Evolutionary conservation across 2,888 invertebrate genomes (phyloP).

Genomic region (Spodoptera picta): DNA sequence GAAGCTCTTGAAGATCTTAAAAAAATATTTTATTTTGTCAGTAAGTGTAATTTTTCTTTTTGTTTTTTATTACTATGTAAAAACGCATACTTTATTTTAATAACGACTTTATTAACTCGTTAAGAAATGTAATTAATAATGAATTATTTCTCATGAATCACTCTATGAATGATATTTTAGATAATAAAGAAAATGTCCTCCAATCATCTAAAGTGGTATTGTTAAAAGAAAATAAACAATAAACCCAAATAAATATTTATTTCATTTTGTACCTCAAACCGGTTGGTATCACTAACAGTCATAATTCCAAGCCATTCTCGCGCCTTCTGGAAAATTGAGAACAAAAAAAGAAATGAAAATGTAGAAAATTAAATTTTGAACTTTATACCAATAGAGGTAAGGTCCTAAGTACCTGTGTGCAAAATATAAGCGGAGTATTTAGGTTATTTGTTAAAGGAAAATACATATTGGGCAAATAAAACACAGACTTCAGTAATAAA

Average conservation of each 20-base stretch:
- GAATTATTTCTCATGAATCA: too few species aligned
- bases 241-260: slow-evolving; percentile 29
- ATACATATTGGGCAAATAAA: slow-evolving; percentile 56
- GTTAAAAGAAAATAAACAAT: slow-evolving; percentile 44
- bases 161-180: too few species aligned
- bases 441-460: neutral
- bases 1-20: too few species aligned
- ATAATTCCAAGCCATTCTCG: slow-evolving; percentile 50
- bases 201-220: slow-evolving; percentile 16
- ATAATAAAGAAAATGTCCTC: too few species aligned
- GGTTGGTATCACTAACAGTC: slow-evolving; percentile 30
- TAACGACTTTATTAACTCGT: too few species aligned
- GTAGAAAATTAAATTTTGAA: slow-evolving; percentile 9
- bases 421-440: slow-evolving; percentile 24
- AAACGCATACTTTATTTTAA: too few species aligned
- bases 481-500: slow-evolving; percentile 67
- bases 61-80: too few species aligned
- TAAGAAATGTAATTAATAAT: too few species aligned
- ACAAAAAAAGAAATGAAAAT: slow-evolving; percentile 15
- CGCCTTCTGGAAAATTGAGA: slow-evolving; percentile 51
- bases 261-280: slow-evolving; percentile 41
- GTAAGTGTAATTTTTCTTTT: too few species aligned
- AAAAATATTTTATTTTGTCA: too few species aligned
- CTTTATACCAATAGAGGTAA: neutral
- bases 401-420: slow-evolving; percentile 37